phyloP scores from a whole-genome alignment of 2,113 vertebrate genomes.

The Scalopus aquaticus region DNA sequence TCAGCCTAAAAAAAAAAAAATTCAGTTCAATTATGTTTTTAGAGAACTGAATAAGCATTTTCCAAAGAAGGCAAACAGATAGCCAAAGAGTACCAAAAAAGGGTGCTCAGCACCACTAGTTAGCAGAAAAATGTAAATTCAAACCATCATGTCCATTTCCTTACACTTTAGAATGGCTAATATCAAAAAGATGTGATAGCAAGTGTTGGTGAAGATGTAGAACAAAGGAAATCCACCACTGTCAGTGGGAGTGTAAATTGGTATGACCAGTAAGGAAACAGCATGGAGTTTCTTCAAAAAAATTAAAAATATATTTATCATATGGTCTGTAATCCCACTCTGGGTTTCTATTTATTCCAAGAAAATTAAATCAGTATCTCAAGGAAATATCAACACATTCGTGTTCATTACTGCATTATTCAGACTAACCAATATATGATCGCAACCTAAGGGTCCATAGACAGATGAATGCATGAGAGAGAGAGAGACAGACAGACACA shows the following conservation, averaged over 20 bases:
- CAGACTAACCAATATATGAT: not conserved
- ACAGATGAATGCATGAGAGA: not conserved
- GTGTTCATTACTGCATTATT: not conserved
- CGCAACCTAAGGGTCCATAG: not conserved
- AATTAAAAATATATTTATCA: not conserved
- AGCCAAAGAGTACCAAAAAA: not conserved
- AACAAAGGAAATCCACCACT: not conserved
- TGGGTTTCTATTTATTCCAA: not conserved
- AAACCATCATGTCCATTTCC: not conserved
- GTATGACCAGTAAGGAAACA: not conserved
- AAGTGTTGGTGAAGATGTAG: not conserved
- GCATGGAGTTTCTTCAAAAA: not conserved
- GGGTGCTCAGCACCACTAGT: not conserved
- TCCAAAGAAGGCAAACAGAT: not conserved
- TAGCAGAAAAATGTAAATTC: not conserved
- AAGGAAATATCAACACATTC: not conserved
- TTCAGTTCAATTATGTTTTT: too few relatives aligned
- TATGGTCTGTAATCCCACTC: not conserved
- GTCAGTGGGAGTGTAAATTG: not conserved
- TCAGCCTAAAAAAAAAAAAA: too few relatives aligned
- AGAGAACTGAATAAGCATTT: not conserved
- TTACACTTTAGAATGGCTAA: not conserved
- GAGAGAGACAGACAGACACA: not conserved
- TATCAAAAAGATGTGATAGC: not conserved
- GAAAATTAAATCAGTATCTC: not conserved